phyloP scores from a whole-genome alignment of 1,140 invertebrate species.

The Drosophila jambulina region DNA sequence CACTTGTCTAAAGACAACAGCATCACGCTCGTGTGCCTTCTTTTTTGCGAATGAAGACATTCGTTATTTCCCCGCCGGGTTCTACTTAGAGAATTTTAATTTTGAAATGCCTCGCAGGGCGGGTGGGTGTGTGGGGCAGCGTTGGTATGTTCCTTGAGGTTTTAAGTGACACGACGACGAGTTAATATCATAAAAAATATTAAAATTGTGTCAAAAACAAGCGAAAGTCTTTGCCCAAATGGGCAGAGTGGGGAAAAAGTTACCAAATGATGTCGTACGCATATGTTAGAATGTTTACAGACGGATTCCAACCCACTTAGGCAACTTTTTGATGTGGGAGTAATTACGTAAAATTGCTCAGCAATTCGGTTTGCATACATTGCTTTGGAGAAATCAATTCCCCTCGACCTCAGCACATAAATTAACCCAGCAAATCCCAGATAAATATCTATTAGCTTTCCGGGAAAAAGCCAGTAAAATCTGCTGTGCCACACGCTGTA shows the following conservation, averaged over 20 bases:
- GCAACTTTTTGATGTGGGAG: conserved; percentile 37
- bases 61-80: conserved; percentile 23
- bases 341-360: conserved; percentile 35
- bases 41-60: conserved; percentile 22
- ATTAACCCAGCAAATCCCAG: conserved; percentile 36
- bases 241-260: neutral
- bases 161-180: conserved; percentile 52
- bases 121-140: no score
- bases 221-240: conserved; percentile 9
- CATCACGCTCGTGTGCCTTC: conserved; percentile 28
- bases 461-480: conserved; percentile 36
- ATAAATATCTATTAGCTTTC: conserved; percentile 57
- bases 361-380: conserved; percentile 32
- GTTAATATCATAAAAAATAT: conserved; percentile 49
- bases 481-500: conserved; percentile 38
- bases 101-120: conserved; percentile 48
- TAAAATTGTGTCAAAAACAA: conserved; percentile 45
- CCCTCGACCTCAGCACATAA: conserved; percentile 19
- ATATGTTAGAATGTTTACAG: conserved; percentile 43
- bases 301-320: conserved; percentile 39
- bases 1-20: conserved; percentile 57
- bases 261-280: conserved; percentile 21
- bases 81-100: conserved; percentile 63
- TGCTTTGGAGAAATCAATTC: conserved; percentile 35
- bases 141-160: conserved; percentile 41